These are phyloP conservation scores for Drosophila rellima DNA, from an alignment of 2,888 invertebrate genomes.

Conservation along the genomic window DNA sequence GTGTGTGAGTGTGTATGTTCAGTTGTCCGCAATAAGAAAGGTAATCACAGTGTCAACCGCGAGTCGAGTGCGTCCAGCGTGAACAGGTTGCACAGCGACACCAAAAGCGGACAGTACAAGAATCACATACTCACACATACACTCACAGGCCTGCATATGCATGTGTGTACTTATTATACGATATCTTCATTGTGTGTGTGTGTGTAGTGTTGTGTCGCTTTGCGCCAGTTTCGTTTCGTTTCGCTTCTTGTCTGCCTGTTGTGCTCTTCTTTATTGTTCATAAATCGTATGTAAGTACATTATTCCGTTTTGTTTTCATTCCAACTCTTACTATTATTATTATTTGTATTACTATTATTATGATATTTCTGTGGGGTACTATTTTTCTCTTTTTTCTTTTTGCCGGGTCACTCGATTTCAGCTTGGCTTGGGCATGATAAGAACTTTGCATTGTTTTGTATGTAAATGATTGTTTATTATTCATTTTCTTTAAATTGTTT, in stretches of 20 bases:
- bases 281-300: slow-evolving; percentile 35
- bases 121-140: slow-evolving; percentile 24
- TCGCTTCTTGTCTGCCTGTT: slow-evolving; percentile 27
- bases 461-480: slow-evolving; percentile 40
- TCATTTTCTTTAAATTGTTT: slow-evolving; percentile 37
- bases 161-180: background rate
- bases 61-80: slow-evolving; percentile 55
- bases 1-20: slow-evolving; percentile 18
- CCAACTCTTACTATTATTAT: slow-evolving; percentile 47
- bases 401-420: slow-evolving; percentile 59
- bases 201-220: slow-evolving; percentile 17
- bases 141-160: background rate
- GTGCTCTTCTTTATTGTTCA: slow-evolving; percentile 40
- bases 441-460: slow-evolving; percentile 43
- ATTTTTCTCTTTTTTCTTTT: slow-evolving; percentile 35
- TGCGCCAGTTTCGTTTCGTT: slow-evolving; percentile 64
- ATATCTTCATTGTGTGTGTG: background rate
- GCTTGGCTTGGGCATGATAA: slow-evolving; percentile 38
- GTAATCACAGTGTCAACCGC: slow-evolving; percentile 76
- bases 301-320: slow-evolving; percentile 73
- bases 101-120: slow-evolving; percentile 58
- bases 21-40: slow-evolving; percentile 61
- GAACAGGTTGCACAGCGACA: slow-evolving; percentile 68
- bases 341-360: slow-evolving; percentile 26
- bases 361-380: slow-evolving; percentile 30